Conservation (phyloP, 2,888 invertebrate genomes). For the Gari tellinella region DNA sequence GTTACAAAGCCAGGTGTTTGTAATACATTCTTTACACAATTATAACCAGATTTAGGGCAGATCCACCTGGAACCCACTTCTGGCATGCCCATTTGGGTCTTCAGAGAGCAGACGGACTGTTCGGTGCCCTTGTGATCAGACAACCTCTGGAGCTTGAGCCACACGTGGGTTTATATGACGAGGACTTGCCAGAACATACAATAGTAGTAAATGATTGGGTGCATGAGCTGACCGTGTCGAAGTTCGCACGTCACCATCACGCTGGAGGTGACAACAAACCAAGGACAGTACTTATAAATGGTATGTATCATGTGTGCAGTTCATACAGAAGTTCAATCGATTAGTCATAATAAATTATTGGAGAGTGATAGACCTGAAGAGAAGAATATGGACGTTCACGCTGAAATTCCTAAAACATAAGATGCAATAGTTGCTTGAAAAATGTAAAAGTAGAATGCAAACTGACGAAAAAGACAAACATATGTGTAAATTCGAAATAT, state of each 20-base stretch:
- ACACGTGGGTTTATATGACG: conserved; percentile 94
- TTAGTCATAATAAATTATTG: no score
- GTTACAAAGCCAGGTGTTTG: no score
- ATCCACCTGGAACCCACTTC: conserved; percentile 75
- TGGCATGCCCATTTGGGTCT: conserved; percentile 78
- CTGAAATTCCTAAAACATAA: no score
- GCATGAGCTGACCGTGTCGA: conserved; percentile 88
- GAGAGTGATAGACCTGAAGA: no score
- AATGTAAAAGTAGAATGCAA: no score
- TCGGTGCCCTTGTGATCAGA: conserved; percentile 73
- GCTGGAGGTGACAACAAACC: conserved; percentile 93
- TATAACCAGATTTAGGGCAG: conserved; percentile 78
- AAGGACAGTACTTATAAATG: conserved; percentile 92
- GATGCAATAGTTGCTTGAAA: no score
- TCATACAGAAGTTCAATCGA: no score
- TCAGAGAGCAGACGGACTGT: conserved; percentile 75
- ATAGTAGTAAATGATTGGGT: conserved; percentile 94
- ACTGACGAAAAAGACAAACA: no score
- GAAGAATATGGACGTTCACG: no score
- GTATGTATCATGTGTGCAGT: conserved; percentile 85
- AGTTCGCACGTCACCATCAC: conserved; percentile 93
- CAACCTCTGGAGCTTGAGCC: conserved; percentile 91
- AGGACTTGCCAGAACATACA: conserved; percentile 94
- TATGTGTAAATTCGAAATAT: no score
- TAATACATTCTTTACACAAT: no score